Conservation (phyloP, 2,888 invertebrate genomes). For the Parnassius smintheus region DNA sequence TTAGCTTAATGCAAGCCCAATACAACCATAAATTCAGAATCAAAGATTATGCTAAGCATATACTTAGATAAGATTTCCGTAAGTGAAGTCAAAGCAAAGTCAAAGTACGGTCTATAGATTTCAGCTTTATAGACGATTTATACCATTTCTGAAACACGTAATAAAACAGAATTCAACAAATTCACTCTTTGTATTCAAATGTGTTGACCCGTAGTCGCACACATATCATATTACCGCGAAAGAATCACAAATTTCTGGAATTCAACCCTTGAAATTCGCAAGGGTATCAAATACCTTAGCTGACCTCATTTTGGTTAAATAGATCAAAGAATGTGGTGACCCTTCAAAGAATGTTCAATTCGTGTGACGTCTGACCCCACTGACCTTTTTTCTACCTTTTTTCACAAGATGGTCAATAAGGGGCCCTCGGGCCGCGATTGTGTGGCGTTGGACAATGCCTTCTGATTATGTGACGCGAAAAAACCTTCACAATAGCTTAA, state of each 20-base stretch:
- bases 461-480: constrained; percentile 64
- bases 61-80: too few species aligned
- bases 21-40: too few species aligned
- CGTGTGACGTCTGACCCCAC: constrained; percentile 58
- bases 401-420: constrained; percentile 57
- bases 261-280: constrained; percentile 49
- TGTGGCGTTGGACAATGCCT: constrained; percentile 59
- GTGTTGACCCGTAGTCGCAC: constrained; percentile 71
- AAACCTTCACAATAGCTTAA: constrained; percentile 36
- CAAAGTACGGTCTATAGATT: too few species aligned
- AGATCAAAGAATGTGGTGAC: constrained; percentile 35
- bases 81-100: too few species aligned
- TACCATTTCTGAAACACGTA: neutral
- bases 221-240: constrained; percentile 58
- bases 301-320: constrained; percentile 56
- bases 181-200: neutral
- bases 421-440: constrained; percentile 55
- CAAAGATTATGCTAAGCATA: too few species aligned
- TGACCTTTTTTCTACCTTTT: constrained; percentile 48
- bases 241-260: constrained; percentile 59
- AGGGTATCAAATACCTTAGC: constrained; percentile 47
- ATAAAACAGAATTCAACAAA: neutral
- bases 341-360: constrained; percentile 29
- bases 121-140: neutral
- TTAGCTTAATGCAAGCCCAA: too few species aligned